Base-by-base conservation (phyloP, 2,797 vertebrate genomes). In the Limosa lapponica region DNA sequence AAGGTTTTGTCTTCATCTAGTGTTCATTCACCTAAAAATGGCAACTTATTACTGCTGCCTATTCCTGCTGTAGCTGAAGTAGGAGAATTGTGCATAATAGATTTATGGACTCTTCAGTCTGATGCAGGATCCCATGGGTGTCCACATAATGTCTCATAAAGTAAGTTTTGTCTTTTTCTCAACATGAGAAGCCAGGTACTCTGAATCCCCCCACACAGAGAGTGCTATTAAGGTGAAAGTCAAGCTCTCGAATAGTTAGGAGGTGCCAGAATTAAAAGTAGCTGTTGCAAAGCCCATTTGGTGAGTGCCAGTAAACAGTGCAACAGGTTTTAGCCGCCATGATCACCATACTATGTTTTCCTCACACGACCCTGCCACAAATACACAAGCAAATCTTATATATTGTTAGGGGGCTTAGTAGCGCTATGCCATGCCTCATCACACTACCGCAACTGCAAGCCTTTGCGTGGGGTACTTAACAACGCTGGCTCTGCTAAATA, bases 61-160 rank as follows among this genome's bases (percentile, higher is more conserved):
- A 8, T 36, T 80, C 18, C 30, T 59, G 52, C 54, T 58, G 39
- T 13, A 85, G 22, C 11, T 69, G 43, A 54, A 81, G 59, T 28
- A 81, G 46, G 18, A 92, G 54, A 81, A 77, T 25, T 57, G 32
- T 16, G 14, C n/a, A 39, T 72, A 69, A 54, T 2, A 32, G 48
- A 67, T 67, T 52, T 58, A 54, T 1, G 77, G 71, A 58, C 14
- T 51, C 25, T 61, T 61, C n/a, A 81, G 39, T 17, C 22, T 90
- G 52, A 81, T 13, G 44, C 9, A 77, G n/a, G 6, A 58, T 82
- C n/a, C 34, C 0, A 0, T 52, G 28, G 8, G 5, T 75, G 43
- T 36, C 71, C 43, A 72, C 24, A 14, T 19, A 34, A 69, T 8
- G 30, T 51, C 87, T 90, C 48, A 37, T 30, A 62, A 49, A 2